Evolutionary conservation across 2,113 vertebrate species (phyloP).

Genomic region (Sceloporus undulatus): DNA sequence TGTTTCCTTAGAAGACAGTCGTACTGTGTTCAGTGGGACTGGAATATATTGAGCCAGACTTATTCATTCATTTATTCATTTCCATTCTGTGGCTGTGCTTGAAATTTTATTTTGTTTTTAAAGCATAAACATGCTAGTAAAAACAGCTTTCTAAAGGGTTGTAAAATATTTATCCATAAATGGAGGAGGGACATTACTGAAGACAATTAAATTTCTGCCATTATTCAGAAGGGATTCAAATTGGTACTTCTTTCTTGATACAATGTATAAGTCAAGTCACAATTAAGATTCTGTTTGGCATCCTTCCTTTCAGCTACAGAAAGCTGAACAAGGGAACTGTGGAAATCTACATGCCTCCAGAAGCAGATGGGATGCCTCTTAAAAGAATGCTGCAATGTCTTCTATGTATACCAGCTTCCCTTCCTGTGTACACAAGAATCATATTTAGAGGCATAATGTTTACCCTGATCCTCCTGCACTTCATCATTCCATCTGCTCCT

Average conservation of each 20-base stretch:
- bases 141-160: not conserved
- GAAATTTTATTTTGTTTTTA: too few relatives aligned
- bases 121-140: not conserved
- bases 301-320: slow-evolving; percentile 29
- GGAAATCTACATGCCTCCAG: slow-evolving; percentile 49
- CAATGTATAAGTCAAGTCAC: slow-evolving; percentile 26
- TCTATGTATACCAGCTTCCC: slow-evolving; percentile 36
- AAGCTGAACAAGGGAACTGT: slow-evolving; percentile 48
- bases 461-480: slow-evolving; percentile 17
- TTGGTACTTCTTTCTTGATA: slow-evolving; percentile 9
- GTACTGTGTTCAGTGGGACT: too few relatives aligned
- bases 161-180: not conserved
- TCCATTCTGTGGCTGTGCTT: too few relatives aligned
- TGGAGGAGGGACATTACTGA: not conserved
- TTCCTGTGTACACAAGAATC: slow-evolving; percentile 48
- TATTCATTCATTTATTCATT: too few relatives aligned
- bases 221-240: too few relatives aligned
- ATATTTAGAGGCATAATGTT: not conserved
- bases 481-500: not conserved
- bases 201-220: not conserved
- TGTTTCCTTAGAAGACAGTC: too few relatives aligned
- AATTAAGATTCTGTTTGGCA: slow-evolving; percentile 36
- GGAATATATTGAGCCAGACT: too few relatives aligned
- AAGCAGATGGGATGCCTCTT: slow-evolving; percentile 58
- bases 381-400: slow-evolving; percentile 40